Evolutionary conservation across 2,797 vertebrate species (phyloP), one percentile per base, ranked within the genome.

Genomic region (Pangasius djambal): DNA sequence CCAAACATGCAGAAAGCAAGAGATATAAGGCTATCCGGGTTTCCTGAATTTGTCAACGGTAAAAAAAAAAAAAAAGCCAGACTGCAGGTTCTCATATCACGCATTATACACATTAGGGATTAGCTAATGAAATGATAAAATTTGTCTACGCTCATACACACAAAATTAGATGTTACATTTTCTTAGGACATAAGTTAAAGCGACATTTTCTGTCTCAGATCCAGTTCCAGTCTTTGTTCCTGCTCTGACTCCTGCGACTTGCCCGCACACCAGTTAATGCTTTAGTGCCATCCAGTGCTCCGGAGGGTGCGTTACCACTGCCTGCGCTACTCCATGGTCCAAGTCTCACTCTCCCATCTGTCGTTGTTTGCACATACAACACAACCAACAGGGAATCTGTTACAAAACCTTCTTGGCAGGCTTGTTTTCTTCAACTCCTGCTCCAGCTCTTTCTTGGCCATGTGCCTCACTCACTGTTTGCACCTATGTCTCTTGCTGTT

Each of bases 241-340:
- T 84, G 83, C 83, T 67, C 61, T 67, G 63, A 31, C 25, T 67
- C 40, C 44, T 50, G 7, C 8, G 44, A 13, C 8, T 65, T 67
- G 31, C 40, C 25, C 6, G 5, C 22, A 48, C 22, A 18, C 15
- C 59, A 4, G 28, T n/a, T 31, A 67, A 84, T 50, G 28, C 44
- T 83, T 50, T 67, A 84, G 28, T 52, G 40, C 61, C 83, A 50
- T n/a, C 83, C 63, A 50, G 28, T 69, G 83, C 16, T 13, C 63
- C 52, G 63, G 63, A 84, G 63, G 63, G 16, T 69, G 83, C 63
- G 22, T 50, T 84, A 52, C 44, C 48, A 84, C 16, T 22, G 20
- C 44, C 83, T 31, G 40, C 34, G 8, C 4, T 18, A 67, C 12
- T 50, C 13, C 61, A n/a, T 18, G 40, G 0, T 31, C 13, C 81